A percentile compares a stretch with the other conserved stretches of the same genome.
Conservation (phyloP, 2,888 invertebrate species). For the Metacarcinus magister region DNA sequence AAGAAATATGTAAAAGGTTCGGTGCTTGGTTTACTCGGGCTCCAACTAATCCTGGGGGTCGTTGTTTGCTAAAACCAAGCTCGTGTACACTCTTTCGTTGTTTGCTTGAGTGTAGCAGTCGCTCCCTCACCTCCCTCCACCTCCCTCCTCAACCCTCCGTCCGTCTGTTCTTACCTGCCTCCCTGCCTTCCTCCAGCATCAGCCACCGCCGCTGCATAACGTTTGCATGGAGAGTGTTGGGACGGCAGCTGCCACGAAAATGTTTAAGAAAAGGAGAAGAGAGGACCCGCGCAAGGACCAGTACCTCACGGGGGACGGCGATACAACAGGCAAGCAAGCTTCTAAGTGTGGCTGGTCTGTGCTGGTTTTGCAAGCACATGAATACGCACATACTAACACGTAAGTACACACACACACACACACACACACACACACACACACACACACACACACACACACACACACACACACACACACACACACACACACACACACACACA, state of each 20-base stretch:
- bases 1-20: background rate
- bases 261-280: conserved; percentile 22
- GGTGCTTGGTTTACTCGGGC: background rate
- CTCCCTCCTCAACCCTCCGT: background rate
- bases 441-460: conserved; percentile 53
- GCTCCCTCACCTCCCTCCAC: background rate
- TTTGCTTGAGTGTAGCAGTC: background rate
- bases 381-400: background rate
- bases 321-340: background rate
- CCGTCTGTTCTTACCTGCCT: background rate
- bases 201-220: background rate
- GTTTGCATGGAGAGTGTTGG: conserved; percentile 33
- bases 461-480: background rate
- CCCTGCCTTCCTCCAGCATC: background rate
- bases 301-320: background rate
- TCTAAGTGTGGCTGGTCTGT: conserved; percentile 7
- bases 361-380: background rate
- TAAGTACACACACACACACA: conserved; percentile 21
- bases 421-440: conserved; percentile 59
- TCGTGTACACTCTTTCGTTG: background rate
- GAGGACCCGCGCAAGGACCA: background rate
- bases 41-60: background rate
- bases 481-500: conserved; percentile 34
- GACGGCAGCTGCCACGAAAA: background rate
- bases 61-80: conserved; percentile 5